Evolutionary conservation across 2,797 vertebrate genomes (phyloP), one percentile per base, ranked within the genome.

Genomic region (Enteromius radiatus): DNA sequence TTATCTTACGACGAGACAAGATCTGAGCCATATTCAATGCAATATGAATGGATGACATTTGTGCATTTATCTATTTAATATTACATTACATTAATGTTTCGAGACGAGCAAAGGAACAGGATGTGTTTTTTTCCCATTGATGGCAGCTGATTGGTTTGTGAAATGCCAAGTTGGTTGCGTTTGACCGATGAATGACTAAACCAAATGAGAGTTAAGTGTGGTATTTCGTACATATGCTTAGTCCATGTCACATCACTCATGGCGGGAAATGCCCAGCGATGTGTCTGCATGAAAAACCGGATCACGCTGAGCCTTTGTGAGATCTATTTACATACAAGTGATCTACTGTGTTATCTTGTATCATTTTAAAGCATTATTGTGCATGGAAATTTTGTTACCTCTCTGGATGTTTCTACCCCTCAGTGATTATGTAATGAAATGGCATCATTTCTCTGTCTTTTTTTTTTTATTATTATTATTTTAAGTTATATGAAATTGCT

Each of bases 81-180:
- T 93, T 94, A 94, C 94, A 95, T 94, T 94, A 93, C 92, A 93
- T 94, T 93, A 94, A 94, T 95, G 93, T 94, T 93, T 91, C 84
- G 33, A 89, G 90, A 90, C 79, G 87, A 90, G 88, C 89, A 77
- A 75, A 70, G 33, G 83, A 82, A 87, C 88, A 79, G 90, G 90
- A 91, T 89, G 88, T 89, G 87, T 78, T 76, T 88, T 88, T 56
- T 88, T 47, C 45, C 89, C 82, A 86, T 88, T 89, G 88, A 87
- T 86, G 81, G 84, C 86, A 80, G 45, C 81, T 89, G 7, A 64
- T 59, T 59, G 56, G 23, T 26, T 26, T 26, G 10, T 59, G 49
- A 31, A 59, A 31, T 26, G 38, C 61, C 15, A 33, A 64, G 61
- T 64, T 19, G 73, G 73, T 59, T 21, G 69, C 4, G 10, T 73